Conservation (phyloP, 2,113 vertebrate genomes). For the Ciconia stormi region DNA sequence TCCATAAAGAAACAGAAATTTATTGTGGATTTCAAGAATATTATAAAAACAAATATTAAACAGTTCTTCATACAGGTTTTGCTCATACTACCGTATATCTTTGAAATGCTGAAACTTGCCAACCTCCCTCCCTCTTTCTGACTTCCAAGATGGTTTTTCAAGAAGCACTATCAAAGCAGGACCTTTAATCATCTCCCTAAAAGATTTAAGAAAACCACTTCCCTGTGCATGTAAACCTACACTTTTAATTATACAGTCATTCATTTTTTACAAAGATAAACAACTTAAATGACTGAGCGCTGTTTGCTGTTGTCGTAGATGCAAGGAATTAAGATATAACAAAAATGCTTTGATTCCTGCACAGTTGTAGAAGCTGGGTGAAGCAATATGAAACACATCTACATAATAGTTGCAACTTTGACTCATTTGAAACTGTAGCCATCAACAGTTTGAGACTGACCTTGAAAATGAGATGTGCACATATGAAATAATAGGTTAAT, state of each 20-base stretch:
- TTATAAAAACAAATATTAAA: not conserved
- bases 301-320: not conserved
- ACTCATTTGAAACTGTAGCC: not conserved
- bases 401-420: not conserved
- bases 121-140: not conserved
- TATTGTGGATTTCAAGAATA: not conserved
- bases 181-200: not conserved
- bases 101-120: not conserved
- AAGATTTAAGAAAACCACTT: not conserved
- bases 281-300: not conserved
- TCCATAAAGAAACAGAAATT: not conserved
- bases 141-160: not conserved
- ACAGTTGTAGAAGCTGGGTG: not conserved
- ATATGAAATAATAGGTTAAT: not conserved
- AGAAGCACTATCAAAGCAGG: not conserved
- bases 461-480: not conserved
- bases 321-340: not conserved
- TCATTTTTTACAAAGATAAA: not conserved
- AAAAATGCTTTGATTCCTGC: not conserved
- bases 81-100: not conserved
- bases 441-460: not conserved
- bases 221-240: not conserved
- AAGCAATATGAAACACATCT: not conserved
- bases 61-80: not conserved
- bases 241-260: conserved; percentile 15